Conservation (phyloP, 1,140 invertebrate species). For the Drosophila santomea region DNA sequence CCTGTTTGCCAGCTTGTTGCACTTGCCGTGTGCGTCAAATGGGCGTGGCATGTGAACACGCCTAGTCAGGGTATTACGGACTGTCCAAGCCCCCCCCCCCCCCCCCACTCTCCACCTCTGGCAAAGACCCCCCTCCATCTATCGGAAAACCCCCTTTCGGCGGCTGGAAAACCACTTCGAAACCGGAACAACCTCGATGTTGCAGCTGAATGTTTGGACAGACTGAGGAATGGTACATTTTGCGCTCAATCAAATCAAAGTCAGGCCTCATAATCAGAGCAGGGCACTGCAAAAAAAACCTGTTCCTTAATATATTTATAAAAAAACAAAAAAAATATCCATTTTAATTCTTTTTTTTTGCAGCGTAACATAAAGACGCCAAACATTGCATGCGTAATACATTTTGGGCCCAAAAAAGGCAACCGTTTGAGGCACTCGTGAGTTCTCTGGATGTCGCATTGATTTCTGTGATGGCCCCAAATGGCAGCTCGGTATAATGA, state of each 20-base stretch:
- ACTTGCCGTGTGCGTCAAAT: conserved; percentile 20
- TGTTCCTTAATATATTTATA: too few species aligned
- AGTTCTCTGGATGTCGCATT: conserved; percentile 15
- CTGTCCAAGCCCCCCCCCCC: background rate
- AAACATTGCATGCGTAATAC: conserved; percentile 26
- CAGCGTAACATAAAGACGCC: conserved; percentile 14
- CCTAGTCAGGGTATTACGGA: conserved; percentile 37
- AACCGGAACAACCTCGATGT: conserved; percentile 13
- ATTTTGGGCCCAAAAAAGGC: conserved; percentile 15
- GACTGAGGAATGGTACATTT: conserved; percentile 31
- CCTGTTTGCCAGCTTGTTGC: conserved; percentile 59
- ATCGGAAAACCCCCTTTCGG: background rate
- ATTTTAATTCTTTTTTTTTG: background rate
- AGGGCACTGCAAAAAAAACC: conserved; percentile 1
- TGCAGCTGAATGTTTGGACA: conserved; percentile 33
- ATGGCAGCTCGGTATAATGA: conserved; percentile 32
- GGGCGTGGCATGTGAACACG: conserved; percentile 24
- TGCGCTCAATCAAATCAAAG: conserved; percentile 51
- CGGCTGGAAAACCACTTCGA: conserved; percentile 11
- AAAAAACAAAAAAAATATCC: too few species aligned
- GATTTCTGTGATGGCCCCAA: conserved; percentile 15
- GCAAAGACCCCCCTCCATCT: too few species aligned
- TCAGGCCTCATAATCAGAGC: conserved; percentile 18
- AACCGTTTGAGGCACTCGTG: conserved; percentile 26
- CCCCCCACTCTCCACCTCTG: too few species aligned